A percentile compares a stretch with the other conserved stretches of the same genome.
Evolutionary conservation across 1,140 invertebrate species (phyloP).

Genomic region (Papilio machaon): DNA sequence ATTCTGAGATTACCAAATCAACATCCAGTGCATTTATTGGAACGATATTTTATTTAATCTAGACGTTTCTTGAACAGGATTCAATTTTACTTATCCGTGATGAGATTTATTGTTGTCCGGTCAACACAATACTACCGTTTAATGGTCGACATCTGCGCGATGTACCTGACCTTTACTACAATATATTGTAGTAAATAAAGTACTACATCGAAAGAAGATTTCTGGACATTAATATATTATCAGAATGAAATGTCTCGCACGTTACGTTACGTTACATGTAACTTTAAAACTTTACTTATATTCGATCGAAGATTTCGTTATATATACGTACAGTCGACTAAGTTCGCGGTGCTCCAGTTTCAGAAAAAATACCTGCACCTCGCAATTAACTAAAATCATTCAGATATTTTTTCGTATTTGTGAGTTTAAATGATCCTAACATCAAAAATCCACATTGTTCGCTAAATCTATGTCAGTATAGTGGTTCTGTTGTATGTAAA

Average conservation of each 20-base stretch:
- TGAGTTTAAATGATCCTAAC: too few relatives aligned
- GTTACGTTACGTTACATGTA: neutral
- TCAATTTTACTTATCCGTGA: neutral
- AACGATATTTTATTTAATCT: neutral
- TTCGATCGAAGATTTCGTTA: neutral
- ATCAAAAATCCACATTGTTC: too few relatives aligned
- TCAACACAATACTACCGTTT: neutral
- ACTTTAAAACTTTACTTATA: neutral
- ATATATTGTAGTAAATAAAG: neutral
- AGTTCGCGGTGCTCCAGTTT: neutral
- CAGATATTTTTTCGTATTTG: too few relatives aligned
- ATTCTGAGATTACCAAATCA: too few relatives aligned
- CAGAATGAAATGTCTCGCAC: neutral
- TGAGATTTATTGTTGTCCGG: constrained; percentile 5
- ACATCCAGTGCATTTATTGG: neutral
- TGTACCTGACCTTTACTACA: neutral
- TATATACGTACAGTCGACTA: neutral
- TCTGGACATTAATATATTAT: neutral
- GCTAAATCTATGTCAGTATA: too few relatives aligned
- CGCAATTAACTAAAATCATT: too few relatives aligned
- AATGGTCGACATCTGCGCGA: neutral
- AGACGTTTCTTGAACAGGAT: neutral
- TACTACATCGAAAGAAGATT: neutral
- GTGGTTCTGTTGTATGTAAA: too few relatives aligned
- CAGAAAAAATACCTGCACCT: neutral